These are phyloP conservation scores for Pasiphila rectangulata DNA, from an alignment of 2,888 invertebrate species.

Conservation along the genomic window DNA sequence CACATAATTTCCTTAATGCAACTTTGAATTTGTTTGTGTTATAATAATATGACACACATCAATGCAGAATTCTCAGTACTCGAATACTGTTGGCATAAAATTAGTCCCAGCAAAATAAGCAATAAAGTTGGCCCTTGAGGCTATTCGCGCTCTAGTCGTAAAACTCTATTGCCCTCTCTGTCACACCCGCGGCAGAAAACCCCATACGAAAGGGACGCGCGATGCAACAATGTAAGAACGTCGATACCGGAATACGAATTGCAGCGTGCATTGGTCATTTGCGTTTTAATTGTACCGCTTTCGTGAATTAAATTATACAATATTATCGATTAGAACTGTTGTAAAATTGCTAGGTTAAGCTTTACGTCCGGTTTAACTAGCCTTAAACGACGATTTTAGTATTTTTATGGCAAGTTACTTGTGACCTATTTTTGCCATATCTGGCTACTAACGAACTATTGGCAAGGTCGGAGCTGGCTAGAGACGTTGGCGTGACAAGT, in stretches of 20 bases:
- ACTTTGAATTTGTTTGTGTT: too few species aligned
- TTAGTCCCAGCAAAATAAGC: conserved; percentile 75
- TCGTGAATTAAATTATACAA: conserved; percentile 12
- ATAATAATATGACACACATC: conserved; percentile 37
- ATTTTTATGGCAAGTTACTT: too few species aligned
- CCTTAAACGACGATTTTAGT: too few species aligned
- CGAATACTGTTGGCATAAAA: conserved; percentile 61
- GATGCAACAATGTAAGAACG: conserved; percentile 62
- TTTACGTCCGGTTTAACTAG: too few species aligned
- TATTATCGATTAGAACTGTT: conserved; percentile 18
- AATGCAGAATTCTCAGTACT: conserved; percentile 51
- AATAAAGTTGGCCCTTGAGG: conserved; percentile 66
- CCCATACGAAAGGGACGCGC: conserved; percentile 45
- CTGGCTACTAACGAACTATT: background rate
- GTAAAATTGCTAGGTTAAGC: too few species aligned
- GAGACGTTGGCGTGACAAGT: background rate
- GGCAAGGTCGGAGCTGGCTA: background rate
- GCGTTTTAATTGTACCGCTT: conserved; percentile 26
- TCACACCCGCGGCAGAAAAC: conserved; percentile 32
- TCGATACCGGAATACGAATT: conserved; percentile 63
- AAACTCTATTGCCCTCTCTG: conserved; percentile 50
- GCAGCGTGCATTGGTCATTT: conserved; percentile 40
- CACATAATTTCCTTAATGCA: too few species aligned
- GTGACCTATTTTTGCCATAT: too few species aligned
- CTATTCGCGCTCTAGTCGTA: conserved; percentile 68